Percentiles rank a stretch among this genome's conserved stretches.
Evolutionary conservation across 2,888 invertebrate genomes (phyloP).

Genomic region (Rapana venosa): DNA sequence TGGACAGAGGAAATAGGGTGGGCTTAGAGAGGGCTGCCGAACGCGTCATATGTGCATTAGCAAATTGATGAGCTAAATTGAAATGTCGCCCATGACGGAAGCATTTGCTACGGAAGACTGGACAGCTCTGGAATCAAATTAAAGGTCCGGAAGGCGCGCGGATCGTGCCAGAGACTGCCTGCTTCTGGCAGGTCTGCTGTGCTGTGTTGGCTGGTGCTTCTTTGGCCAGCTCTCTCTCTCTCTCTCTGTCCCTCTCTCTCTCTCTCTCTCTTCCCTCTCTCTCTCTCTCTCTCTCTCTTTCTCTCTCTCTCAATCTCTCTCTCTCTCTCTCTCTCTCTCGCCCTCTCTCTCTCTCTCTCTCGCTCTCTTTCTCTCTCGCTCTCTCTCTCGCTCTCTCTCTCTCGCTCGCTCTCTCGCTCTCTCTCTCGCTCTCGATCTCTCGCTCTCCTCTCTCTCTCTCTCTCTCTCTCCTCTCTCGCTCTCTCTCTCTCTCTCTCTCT

Average conservation of each 20-base stretch:
- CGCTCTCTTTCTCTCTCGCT: no score
- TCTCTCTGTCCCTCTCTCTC: background rate
- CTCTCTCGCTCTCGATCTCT: background rate
- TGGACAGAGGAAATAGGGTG: slow-evolving; percentile 21
- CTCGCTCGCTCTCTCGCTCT: background rate
- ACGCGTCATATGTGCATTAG: slow-evolving; percentile 23
- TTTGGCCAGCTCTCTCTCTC: background rate
- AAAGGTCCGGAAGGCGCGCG: slow-evolving; percentile 18
- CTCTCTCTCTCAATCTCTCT: no score
- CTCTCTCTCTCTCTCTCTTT: background rate
- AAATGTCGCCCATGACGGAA: slow-evolving; percentile 33
- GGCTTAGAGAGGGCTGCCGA: background rate
- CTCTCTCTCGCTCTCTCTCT: background rate
- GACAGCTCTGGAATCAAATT: slow-evolving; percentile 24
- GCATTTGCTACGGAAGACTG: slow-evolving; percentile 13
- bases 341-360: no score
- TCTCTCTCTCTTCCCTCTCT: background rate
- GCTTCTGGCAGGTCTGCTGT: background rate
- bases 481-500: background rate
- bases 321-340: no score
- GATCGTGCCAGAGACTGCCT: slow-evolving; percentile 3
- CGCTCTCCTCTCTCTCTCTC: background rate
- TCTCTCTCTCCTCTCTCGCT: background rate
- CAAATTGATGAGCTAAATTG: slow-evolving; percentile 41
- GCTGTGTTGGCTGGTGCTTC: background rate